Conservation (phyloP, 2,888 invertebrate species). For the Schizaphis graminum region DNA sequence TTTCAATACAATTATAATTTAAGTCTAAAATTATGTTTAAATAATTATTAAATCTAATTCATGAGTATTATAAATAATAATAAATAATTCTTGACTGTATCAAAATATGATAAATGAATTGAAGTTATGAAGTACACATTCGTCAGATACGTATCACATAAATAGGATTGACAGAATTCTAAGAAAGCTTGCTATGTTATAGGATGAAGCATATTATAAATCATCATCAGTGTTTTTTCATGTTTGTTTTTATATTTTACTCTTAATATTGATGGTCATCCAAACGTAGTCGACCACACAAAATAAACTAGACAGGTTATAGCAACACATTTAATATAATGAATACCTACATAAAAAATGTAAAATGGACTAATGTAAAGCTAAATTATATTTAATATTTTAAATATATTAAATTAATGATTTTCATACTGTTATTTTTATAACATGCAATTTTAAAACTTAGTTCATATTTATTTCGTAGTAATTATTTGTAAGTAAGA, state of each 20-base stretch:
- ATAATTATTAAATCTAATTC: background rate
- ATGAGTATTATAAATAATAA: background rate
- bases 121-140: background rate
- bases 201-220: conserved; percentile 25
- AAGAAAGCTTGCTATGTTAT: background rate
- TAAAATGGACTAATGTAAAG: background rate
- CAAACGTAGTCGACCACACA: background rate
- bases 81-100: background rate
- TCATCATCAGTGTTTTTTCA: conserved; percentile 26
- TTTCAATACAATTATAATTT: background rate
- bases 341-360: background rate
- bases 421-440: background rate
- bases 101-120: conserved; percentile 10
- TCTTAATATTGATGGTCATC: conserved; percentile 25
- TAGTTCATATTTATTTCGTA: background rate
- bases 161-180: background rate
- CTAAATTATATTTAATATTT: background rate
- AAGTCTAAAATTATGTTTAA: background rate
- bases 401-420: background rate
- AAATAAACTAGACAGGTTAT: background rate
- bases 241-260: background rate
- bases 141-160: background rate
- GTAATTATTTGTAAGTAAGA: background rate
- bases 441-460: background rate
- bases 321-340: background rate